Base-by-base conservation (phyloP, 2,113 vertebrate species). In the Crotophaga sulcirostris region DNA sequence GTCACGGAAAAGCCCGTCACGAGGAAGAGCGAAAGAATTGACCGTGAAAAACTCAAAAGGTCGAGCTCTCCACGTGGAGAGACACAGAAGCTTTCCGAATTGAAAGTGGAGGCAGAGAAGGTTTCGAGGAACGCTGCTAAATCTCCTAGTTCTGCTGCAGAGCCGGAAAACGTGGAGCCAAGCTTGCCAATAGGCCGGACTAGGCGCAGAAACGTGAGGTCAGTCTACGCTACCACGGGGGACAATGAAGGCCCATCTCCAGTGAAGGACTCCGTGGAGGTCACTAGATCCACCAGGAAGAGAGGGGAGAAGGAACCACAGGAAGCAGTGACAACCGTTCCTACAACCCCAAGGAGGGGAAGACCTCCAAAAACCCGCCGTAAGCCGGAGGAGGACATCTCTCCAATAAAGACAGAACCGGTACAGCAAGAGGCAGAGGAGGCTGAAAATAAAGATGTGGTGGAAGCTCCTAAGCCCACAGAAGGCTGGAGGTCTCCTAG, bases 21-120 rank as follows among this genome's bases (percentile, higher is more conserved):
- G 0, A 98, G 99, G 72, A 99, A 99, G 95, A 99, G 99, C 4
- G 99, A 99, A 97, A 98, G 99, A 51, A 99, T 99, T 93, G 99
- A 99, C 96, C 98, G 97, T 66, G 99, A 99, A 77, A 99, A 99
- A 78, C 98, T 99, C 9, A 99, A 99, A 97, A 97, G 99, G 52
- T 98, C 98, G 0, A 98, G 90, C 29, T 99, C 99, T 78, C 99
- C 99, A 49, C 99, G 99, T 67, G 99, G 98, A 49, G 99, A 99
- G 60, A 95, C 95, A 13, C 97, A 98, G 78, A 99, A 99, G 81
- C 97, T 98, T 55, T 74, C 97, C 0, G 98, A 98, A 24, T 38
- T 97, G 74, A 98, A 98, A 96, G 93, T 93, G 78, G 98, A 98
- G 38, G 72, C 97, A 2, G 98, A 98, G 87, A 98, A 98, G 60